Evolutionary conservation across 2,797 vertebrate species (phyloP), one percentile per base, ranked within the genome.

Genomic region (Diceros bicornis): DNA sequence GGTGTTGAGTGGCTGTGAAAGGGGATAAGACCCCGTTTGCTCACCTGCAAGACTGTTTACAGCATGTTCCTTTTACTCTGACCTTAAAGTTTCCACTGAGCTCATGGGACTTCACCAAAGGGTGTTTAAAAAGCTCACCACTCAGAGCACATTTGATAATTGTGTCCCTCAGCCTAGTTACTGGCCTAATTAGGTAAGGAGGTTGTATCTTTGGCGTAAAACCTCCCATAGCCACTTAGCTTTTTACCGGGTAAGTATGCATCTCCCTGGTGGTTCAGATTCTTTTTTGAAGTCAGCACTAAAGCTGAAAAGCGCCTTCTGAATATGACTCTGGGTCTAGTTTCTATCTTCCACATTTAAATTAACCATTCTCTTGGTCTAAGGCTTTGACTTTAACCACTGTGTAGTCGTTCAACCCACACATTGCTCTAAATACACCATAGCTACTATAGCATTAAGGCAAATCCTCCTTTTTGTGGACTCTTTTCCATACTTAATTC

Each of bases 201-300:
- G 32, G 17, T 47, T 75, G 0, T 89, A n/a, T 85, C 90, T 97
- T 44, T 85, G 55, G 72, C 72, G 23, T 82, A 89, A 85, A 85
- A 96, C 66, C 82, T 97, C 20, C 62, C 34, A 57, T 14, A 37
- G 75, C 90, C 83, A 89, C 61, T 93, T 91, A 66, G 23, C 41
- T 89, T 95, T 84, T 89, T 90, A 62, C 61, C 20, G 12, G 83
- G 37, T 91, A 91, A 91, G 85, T 83, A 66, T 71, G 50, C 62
- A 79, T 87, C 79, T 87, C 50, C 34, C 47, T 41, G 25, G 41
- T 87, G 68, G 64, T 55, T 92, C 69, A 57, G 37, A 84, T 62
- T 95, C 32, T 96, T 89, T 96, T 95, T 79, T 50, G 20, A 92
- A 89, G n/a, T 96, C 68, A 96, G 77, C 50, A 72, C 88, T 89